Conservation (phyloP, 2,888 invertebrate genomes). For the Conomelus anceps region DNA sequence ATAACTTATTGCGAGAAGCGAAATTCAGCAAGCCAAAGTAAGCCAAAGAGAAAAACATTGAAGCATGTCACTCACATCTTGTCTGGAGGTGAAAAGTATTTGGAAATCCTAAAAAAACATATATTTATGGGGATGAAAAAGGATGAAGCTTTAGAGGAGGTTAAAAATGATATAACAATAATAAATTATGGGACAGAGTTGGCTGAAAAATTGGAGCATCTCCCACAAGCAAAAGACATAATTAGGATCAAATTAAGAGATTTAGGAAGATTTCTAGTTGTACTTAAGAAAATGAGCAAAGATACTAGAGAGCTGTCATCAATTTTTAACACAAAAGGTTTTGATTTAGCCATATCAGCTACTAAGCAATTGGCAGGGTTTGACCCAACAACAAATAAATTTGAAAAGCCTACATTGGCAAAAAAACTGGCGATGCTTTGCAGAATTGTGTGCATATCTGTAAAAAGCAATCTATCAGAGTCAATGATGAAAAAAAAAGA, state of each 20-base stretch:
- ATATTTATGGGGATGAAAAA: conserved; percentile 13
- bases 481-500: neutral
- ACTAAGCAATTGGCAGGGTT: neutral
- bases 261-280: neutral
- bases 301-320: neutral
- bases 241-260: conserved; percentile 10
- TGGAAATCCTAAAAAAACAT: neutral
- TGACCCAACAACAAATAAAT: neutral
- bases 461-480: no score
- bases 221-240: neutral
- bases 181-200: conserved; percentile 5
- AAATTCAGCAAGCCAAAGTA: no score
- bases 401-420: conserved; percentile 4
- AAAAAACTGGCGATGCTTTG: conserved; percentile 1
- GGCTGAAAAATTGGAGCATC: neutral
- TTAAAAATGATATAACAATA: neutral
- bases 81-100: neutral
- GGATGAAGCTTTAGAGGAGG: neutral
- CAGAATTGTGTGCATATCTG: neutral
- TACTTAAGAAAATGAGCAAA: neutral
- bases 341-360: neutral
- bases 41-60: neutral
- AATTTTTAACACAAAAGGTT: neutral
- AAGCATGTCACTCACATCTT: neutral
- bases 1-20: neutral